A percentile compares a stretch with the other conserved stretches of the same genome.
Evolutionary conservation across 2,113 vertebrate genomes (phyloP).

Genomic region (Mirza zaza): DNA sequence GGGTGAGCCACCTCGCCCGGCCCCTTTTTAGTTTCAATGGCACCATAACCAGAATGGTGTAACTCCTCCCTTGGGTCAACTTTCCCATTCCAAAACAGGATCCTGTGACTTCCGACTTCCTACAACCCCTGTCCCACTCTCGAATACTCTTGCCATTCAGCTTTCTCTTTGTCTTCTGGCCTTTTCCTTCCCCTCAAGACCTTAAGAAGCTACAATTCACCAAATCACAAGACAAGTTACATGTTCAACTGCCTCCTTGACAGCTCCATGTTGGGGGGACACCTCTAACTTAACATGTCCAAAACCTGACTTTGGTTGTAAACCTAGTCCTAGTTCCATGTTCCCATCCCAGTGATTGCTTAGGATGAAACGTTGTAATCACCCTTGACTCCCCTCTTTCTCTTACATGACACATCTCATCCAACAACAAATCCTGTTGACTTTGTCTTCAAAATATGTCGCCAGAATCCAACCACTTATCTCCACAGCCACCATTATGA

Average conservation of each 20-base stretch:
- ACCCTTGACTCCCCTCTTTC: neutral
- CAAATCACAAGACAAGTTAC: neutral
- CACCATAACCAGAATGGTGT: neutral
- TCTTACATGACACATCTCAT: neutral
- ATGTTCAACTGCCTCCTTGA: neutral
- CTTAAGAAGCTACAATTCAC: neutral
- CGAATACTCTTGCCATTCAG: neutral
- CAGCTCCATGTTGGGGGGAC: too few relatives aligned
- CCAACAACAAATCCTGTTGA: neutral
- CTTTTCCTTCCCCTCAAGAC: neutral
- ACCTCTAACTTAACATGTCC: neutral
- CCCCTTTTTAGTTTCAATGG: neutral
- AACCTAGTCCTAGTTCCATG: neutral
- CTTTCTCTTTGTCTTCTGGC: slow-evolving; percentile 26
- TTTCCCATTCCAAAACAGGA: neutral
- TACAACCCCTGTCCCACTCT: neutral
- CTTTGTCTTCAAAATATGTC: neutral
- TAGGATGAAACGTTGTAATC: neutral
- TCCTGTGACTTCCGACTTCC: neutral
- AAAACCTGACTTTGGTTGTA: neutral
- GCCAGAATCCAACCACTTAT: neutral
- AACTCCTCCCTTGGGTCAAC: neutral
- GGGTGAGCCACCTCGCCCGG: too few relatives aligned
- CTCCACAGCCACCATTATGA: neutral
- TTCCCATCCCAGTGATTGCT: neutral